Percentiles rank a stretch among this genome's conserved stretches.
phyloP scores from a whole-genome alignment of 1,140 invertebrate genomes.

The Drosophila seguyi region DNA sequence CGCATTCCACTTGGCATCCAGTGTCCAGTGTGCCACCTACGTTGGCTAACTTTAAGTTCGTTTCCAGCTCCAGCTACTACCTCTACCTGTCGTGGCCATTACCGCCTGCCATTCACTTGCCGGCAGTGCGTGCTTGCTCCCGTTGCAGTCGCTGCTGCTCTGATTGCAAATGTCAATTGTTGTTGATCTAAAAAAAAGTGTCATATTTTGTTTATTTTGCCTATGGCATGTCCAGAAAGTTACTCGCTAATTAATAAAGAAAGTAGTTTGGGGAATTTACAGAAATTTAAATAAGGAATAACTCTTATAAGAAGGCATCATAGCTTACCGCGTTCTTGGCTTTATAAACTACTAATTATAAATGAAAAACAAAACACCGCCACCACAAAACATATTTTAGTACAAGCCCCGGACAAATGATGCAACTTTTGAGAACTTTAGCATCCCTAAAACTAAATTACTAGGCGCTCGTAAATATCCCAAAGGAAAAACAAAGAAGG shows the following conservation, averaged over 20 bases:
- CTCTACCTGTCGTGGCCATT: slow-evolving; percentile 64
- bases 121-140: slow-evolving; percentile 58
- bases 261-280: not conserved
- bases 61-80: slow-evolving; percentile 1
- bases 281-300: not conserved
- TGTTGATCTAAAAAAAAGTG: not conserved
- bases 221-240: not conserved
- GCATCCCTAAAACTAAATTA: slow-evolving; percentile 1
- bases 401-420: not conserved
- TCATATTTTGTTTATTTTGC: slow-evolving; percentile 20
- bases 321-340: not conserved
- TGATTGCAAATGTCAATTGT: slow-evolving; percentile 71
- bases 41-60: slow-evolving; percentile 40
- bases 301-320: not conserved
- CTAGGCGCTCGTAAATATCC: slow-evolving; percentile 10
- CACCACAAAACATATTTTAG: not conserved
- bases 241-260: not conserved
- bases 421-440: slow-evolving; percentile 27
- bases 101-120: slow-evolving; percentile 72
- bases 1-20: slow-evolving; percentile 26
- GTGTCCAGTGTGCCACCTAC: slow-evolving; percentile 59
- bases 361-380: not conserved
- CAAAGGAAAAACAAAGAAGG: slow-evolving; percentile 19
- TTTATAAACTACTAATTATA: not conserved
- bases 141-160: slow-evolving; percentile 27